Base-by-base conservation (phyloP, 2,113 vertebrate species). In the Tricholaema leucomelas region DNA sequence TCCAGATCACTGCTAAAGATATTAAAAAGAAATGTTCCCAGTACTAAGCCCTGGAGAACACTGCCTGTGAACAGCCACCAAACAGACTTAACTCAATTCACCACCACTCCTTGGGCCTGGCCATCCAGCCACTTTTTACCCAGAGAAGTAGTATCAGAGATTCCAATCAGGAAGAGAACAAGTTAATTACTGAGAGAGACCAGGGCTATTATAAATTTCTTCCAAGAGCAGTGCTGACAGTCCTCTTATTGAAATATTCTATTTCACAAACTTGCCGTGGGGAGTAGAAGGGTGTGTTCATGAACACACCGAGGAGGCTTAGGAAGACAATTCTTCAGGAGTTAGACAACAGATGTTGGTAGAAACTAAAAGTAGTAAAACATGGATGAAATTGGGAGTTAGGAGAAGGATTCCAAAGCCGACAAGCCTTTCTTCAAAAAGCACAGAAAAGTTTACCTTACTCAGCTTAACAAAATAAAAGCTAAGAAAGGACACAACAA, bases 191-290 rank as follows among this genome's bases (percentile, higher is more conserved):
- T 78, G 48, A 81, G 52, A 75, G 31, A 94, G 59, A 81, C 71
- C 54, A 38, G 54, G 28, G 69, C 73, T 81, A 83, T 67, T 58
- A 91, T 52, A 77, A 84, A 56, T 58, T 84, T 93, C 44, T 81
- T 90, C 15, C 4, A 81, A 69, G 63, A 75, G 72, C 16, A 84
- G 35, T 25, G 59, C 8, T 70, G 66, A 92, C 78, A 93, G 31
- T 59, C 63, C 64, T 58, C 81, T 87, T 87, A 81, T 2, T 95
- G 84, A 92, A 88, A 74, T 84, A 91, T 76, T 88, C 35, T 15
- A 23, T 95, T 95, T 86, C 91, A 69, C 44, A 4, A 81, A 58
- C 60, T 85, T 87, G 91, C 84, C 92, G 75, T 2, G 0, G 42
- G 21, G 17, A 77, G 8, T 33, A 33, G 8, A 67, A 1, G 20